Base-by-base conservation (phyloP, 2,113 vertebrate species). In the Mastomys coucha region DNA sequence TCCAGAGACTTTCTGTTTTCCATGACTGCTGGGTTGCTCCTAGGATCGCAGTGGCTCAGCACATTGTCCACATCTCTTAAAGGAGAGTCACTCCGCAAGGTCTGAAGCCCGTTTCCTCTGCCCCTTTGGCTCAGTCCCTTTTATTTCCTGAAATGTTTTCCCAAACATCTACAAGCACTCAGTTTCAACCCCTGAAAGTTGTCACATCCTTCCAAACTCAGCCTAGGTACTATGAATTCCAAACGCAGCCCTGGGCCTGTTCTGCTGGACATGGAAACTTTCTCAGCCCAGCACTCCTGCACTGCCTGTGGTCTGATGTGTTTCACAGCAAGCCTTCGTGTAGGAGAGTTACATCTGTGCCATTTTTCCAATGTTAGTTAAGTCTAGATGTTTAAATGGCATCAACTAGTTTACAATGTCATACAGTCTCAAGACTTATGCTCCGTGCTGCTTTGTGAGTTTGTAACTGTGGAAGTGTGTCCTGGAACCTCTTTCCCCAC, bases 321-420 rank as follows among this genome's bases (percentile, higher is more conserved):
- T 91, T 75, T 51, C 45, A 70, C 42, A 51, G 39, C 14, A 84
- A 7, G 26, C 39, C 24, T n/a, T 19, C 4, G 20, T 85, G 8
- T 14, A 49, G 10, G 5, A 17, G 42, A 7, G 13, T 65, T 82
- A 28, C 39, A 0, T 51, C 53, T 95, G 17, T 49, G 3, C 36
- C 36, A n/a, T 89, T 73, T 92, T 91, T 91, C 17, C 28, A 24
- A 69, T 91, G 76, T 93, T 93, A 91, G 28, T 49, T 42, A 51
- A 56, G 78, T 96, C 58, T 89, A 81, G 28, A 86, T 92, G 58
- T 42, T 78, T 92, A 84, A 56, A 70, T 70, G 42, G 11, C 73
- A 4, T 12, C 51, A 0, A 91, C 1, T 6, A 94, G 14, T 1
- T 90, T 88, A 78, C 0, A 77, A 16, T 42, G 7, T 36, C 89